Percentiles rank a stretch among this genome's conserved stretches.
These are phyloP conservation scores for Rapana venosa DNA, from an alignment of 2,888 invertebrate species.

Conservation along the genomic window DNA sequence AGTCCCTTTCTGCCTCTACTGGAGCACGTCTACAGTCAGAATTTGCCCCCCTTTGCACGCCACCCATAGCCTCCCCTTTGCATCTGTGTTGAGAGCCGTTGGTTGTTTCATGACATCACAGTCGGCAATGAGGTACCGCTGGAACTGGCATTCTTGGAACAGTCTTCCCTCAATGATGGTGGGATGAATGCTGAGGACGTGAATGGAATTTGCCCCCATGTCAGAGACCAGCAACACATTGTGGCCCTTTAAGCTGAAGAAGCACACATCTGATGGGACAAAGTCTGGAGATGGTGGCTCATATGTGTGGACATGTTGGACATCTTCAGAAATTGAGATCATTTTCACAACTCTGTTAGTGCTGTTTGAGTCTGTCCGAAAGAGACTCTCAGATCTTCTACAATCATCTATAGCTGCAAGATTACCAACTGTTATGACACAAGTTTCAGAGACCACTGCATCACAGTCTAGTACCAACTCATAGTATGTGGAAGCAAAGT, in stretches of 20 bases:
- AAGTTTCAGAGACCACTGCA: background rate
- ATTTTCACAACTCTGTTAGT: background rate
- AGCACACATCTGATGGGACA: slow-evolving; percentile 35
- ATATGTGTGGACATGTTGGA: background rate
- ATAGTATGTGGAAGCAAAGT: no score
- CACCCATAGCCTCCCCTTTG: slow-evolving; percentile 32
- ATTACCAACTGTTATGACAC: background rate
- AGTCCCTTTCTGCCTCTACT: background rate
- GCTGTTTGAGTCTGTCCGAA: background rate
- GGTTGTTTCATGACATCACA: background rate
- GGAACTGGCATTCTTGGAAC: background rate
- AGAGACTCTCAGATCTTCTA: background rate
- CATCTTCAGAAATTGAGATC: background rate
- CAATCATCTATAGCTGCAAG: background rate
- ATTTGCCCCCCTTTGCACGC: slow-evolving; percentile 35
- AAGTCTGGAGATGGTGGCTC: slow-evolving; percentile 6
- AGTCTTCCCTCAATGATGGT: background rate
- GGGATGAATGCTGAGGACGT: background rate
- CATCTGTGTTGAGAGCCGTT: slow-evolving; percentile 37
- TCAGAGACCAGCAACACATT: slow-evolving; percentile 30
- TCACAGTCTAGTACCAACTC: background rate
- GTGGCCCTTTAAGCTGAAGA: slow-evolving; percentile 10
- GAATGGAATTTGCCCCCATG: slow-evolving; percentile 4
- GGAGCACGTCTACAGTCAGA: background rate
- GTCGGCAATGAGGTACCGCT: slow-evolving; percentile 20